Percentiles rank a stretch among this genome's conserved stretches.
phyloP scores from a whole-genome alignment of 1,140 invertebrate genomes.

The Formica selysi region DNA sequence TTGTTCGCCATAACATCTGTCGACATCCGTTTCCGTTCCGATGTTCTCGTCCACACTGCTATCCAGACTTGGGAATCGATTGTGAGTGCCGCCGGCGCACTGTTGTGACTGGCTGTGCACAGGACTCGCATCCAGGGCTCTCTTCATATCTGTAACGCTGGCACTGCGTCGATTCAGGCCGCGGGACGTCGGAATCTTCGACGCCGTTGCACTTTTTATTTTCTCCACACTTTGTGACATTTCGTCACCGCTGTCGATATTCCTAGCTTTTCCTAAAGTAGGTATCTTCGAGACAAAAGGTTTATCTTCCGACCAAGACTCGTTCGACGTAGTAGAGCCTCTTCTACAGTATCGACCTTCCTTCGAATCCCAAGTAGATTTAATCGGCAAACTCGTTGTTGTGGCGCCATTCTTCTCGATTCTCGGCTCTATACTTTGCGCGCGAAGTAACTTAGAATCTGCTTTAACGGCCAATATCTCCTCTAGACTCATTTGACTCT shows the following conservation, averaged over 20 bases:
- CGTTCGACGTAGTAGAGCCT: conserved; percentile 50
- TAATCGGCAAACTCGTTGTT: neutral
- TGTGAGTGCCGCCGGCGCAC: conserved; percentile 57
- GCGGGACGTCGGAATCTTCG: conserved; percentile 80
- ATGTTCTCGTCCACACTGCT: conserved; percentile 80
- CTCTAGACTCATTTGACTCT: conserved; percentile 81
- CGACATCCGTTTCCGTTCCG: conserved; percentile 70
- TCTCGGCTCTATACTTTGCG: conserved; percentile 62
- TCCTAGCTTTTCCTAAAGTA: conserved; percentile 63
- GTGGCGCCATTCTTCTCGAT: conserved; percentile 53
- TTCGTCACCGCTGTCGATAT: conserved; percentile 43
- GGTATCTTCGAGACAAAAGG: conserved; percentile 79
- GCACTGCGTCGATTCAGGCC: conserved; percentile 79
- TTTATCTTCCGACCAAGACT: conserved; percentile 74
- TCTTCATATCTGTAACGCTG: conserved; percentile 88
- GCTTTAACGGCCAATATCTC: conserved; percentile 79
- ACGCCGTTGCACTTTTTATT: conserved; percentile 57
- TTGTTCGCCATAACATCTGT: conserved; percentile 84
- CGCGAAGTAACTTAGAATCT: conserved; percentile 67
- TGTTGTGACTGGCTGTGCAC: conserved; percentile 63
- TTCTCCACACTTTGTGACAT: conserved; percentile 45
- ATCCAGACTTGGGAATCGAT: conserved; percentile 81
- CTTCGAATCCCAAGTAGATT: conserved; percentile 51
- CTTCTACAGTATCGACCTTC: conserved; percentile 63
- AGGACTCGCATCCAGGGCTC: conserved; percentile 86